These are phyloP conservation scores for Pammene aurita DNA, from an alignment of 2,888 invertebrate species.

Conservation along the genomic window DNA sequence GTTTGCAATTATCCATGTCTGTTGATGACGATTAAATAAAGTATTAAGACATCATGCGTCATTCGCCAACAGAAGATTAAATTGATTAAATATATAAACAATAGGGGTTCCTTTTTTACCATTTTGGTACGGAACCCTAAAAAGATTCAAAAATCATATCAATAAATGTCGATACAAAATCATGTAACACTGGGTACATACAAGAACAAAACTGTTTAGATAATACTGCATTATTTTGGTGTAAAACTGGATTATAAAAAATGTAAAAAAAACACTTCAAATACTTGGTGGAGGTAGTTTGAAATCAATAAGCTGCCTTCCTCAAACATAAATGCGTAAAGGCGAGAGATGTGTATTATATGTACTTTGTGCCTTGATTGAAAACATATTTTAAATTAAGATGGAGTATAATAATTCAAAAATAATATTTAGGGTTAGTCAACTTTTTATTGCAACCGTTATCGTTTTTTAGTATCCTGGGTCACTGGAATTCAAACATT, in stretches of 20 bases:
- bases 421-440: too few relatives aligned
- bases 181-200: conserved; percentile 14
- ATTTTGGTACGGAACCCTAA: too few relatives aligned
- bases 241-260: conserved; percentile 28
- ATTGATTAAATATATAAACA: conserved; percentile 3
- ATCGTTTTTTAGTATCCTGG: too few relatives aligned
- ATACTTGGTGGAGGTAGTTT: conserved; percentile 40
- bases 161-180: conserved; percentile 10
- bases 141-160: conserved; percentile 9
- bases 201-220: conserved; percentile 27
- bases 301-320: conserved; percentile 38
- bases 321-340: conserved; percentile 17
- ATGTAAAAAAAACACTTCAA: conserved; percentile 38
- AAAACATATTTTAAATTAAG: background rate
- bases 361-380: background rate
- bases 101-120: too few relatives aligned
- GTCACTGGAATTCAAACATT: background rate
- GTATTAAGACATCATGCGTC: background rate
- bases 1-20: too few relatives aligned
- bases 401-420: background rate
- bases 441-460: too few relatives aligned
- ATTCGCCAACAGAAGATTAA: background rate
- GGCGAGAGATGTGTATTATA: conserved; percentile 22
- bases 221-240: conserved; percentile 40
- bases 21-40: too few relatives aligned